Conservation (phyloP, 2,113 vertebrate genomes). For the Cynocephalus volans region DNA sequence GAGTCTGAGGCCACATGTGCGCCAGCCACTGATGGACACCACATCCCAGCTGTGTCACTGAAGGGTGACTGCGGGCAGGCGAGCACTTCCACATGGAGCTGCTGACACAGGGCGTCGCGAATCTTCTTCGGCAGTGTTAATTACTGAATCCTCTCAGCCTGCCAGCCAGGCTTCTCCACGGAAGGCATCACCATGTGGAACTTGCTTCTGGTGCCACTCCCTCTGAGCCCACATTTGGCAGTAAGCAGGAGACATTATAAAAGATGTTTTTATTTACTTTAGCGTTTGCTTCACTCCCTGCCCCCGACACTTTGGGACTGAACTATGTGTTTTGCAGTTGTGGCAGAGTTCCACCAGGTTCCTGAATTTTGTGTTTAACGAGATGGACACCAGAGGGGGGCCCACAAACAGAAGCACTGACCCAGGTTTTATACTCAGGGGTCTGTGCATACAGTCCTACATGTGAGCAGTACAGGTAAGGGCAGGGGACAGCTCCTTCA, state of each 20-base stretch:
- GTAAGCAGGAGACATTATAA: constrained; percentile 62
- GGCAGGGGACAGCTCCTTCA: neutral
- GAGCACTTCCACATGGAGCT: constrained; percentile 61
- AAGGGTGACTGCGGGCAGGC: constrained; percentile 40
- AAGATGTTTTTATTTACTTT: constrained; percentile 80
- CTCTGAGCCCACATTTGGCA: constrained; percentile 73
- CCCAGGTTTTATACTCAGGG: neutral
- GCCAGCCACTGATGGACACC: neutral
- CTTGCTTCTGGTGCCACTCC: constrained; percentile 54
- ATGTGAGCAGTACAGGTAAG: accelerated
- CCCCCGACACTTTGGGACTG: constrained; percentile 14
- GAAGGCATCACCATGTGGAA: constrained; percentile 72
- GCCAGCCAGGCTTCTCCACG: constrained; percentile 71
- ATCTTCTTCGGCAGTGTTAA: constrained; percentile 75
- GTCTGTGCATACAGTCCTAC: neutral
- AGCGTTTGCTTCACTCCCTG: neutral
- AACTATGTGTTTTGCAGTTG: constrained; percentile 61
- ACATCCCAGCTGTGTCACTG: neutral
- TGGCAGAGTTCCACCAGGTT: constrained; percentile 53
- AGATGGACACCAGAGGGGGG: neutral
- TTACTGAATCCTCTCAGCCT: constrained; percentile 62
- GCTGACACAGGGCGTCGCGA: constrained; percentile 74
- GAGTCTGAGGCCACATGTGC: neutral
- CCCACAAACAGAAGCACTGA: too few species aligned
- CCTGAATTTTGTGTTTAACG: neutral